Evolutionary conservation across 2,888 invertebrate species (phyloP).

Genomic region (Tetragonisca angustula): DNA sequence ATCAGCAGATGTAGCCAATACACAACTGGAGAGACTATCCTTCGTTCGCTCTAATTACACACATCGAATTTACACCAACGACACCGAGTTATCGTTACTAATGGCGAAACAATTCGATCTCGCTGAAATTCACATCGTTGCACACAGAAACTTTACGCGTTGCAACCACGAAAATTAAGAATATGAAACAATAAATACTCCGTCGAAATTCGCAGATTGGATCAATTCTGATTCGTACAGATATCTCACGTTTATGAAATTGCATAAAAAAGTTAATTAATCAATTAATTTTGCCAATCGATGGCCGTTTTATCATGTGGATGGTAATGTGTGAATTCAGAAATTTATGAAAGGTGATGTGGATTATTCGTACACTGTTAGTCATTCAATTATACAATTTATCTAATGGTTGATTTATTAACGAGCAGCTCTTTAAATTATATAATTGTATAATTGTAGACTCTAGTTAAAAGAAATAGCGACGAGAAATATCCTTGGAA

Average conservation of each 20-base stretch:
- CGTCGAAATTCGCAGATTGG: background rate
- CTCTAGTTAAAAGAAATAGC: no score
- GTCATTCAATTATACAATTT: no score
- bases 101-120: background rate
- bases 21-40: background rate
- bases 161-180: background rate
- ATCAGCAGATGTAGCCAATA: background rate
- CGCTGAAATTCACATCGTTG: background rate
- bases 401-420: no score
- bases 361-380: no score
- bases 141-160: background rate
- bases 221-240: background rate
- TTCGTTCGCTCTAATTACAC: conserved; percentile 6
- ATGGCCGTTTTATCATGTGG: no score
- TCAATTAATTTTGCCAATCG: background rate
- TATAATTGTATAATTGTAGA: no score
- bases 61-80: background rate
- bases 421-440: no score
- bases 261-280: no score
- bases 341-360: no score
- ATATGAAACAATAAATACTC: background rate
- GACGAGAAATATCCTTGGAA: no score
- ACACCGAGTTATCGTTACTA: background rate
- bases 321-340: no score
- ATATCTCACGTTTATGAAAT: no score